Evolutionary conservation across 2,113 vertebrate species (phyloP), one percentile per base, ranked within the genome.

Genomic region (Hemibagrus wyckioides): DNA sequence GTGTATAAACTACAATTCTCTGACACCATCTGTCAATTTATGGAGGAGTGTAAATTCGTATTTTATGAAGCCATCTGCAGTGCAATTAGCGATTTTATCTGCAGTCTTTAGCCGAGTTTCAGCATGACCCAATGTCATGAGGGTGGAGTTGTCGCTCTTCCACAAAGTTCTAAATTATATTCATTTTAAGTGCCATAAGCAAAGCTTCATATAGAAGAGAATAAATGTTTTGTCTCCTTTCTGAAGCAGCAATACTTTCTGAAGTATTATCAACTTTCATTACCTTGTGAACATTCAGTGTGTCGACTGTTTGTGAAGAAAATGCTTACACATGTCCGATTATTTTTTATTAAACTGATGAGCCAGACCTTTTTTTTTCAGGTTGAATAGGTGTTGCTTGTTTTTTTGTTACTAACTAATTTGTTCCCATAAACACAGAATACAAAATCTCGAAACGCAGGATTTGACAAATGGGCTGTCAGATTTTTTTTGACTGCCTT

Each of bases 1-100:
- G 23, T 67, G 23, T n/a, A 48, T 48, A 52, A 63, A 19, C 23
- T 17, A 25, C 48, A 57, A 21, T 33, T 79, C 61, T 48, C n/a
- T 44, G 56, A 33, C 21, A 25, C 61, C 50, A 71, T 71, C 75
- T 80, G 59, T 67, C 81, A 71, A 79, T 83, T 77, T 39, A 82
- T 73, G 80, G 82, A 84, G 36, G 41, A 71, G 57, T 86, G 71
- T 87, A 87, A 86, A 88, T 83, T 85, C 19, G 65, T 52, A 52
- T 89, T 90, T 90, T 82, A 73, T 56, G 30, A 85, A 88, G 69
- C 83, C 76, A 61, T 67, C 23, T 82, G 69, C 56, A 76, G 57
- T 54, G 83, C 81, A 63, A 54, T 71, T 77, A 86, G 85, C 86
- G 67, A 80, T 50, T 69, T 54, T 80, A 54, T 86, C 54, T 30